Evolutionary conservation across 2,113 vertebrate genomes (phyloP).

Genomic region (Tiliqua scincoides): DNA sequence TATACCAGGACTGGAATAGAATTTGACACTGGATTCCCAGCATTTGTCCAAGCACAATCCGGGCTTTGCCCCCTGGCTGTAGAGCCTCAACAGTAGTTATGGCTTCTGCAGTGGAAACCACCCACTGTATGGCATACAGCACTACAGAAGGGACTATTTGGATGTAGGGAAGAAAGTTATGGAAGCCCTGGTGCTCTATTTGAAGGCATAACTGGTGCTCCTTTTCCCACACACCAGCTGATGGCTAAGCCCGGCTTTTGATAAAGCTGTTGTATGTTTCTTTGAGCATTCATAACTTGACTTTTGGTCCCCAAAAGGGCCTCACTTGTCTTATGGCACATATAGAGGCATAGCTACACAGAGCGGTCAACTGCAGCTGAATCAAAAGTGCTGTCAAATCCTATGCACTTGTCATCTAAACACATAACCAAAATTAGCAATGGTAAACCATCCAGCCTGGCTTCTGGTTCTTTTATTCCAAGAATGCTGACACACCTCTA

Average conservation of each 20-base stretch:
- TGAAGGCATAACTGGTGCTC: not conserved
- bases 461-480: constrained; percentile 3
- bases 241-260: not conserved
- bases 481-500: constrained; percentile 13
- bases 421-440: not conserved
- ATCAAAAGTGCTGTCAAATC: not conserved
- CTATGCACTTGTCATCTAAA: not conserved
- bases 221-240: not conserved
- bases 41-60: not conserved
- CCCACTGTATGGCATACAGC: not conserved
- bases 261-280: not conserved
- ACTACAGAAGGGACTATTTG: not conserved
- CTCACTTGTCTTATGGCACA: not conserved
- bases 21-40: not conserved
- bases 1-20: not conserved
- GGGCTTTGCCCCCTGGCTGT: not conserved
- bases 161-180: not conserved
- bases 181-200: not conserved
- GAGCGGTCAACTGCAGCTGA: not conserved
- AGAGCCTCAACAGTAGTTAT: not conserved
- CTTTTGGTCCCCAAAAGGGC: too few species aligned
- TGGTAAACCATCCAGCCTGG: not conserved
- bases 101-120: not conserved
- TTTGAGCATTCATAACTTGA: too few species aligned
- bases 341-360: not conserved